Evolutionary conservation across 2,888 invertebrate species (phyloP).

Genomic region (Cataglyphis rosenhaueri): DNA sequence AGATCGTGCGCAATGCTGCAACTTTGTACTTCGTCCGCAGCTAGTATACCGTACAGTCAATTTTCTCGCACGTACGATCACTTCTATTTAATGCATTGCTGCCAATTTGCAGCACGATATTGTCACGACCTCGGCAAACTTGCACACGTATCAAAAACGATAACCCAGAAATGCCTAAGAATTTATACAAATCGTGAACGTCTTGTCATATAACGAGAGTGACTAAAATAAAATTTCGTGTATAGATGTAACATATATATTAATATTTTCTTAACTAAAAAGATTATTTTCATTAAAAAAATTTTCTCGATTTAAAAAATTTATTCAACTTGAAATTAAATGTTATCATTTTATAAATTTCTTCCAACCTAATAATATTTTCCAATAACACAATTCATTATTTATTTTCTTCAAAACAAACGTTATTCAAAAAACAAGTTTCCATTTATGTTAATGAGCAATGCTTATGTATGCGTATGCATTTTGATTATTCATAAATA

Average conservation of each 20-base stretch:
- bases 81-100: slow-evolving; percentile 56
- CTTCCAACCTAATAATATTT: neutral
- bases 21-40: slow-evolving; percentile 37
- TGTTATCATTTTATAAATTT: neutral
- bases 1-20: slow-evolving; percentile 34
- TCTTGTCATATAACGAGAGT: neutral
- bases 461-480: neutral
- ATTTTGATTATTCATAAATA: slow-evolving; percentile 1
- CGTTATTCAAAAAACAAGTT: neutral
- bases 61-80: slow-evolving; percentile 56
- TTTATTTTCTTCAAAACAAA: neutral
- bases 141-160: slow-evolving; percentile 47
- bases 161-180: slow-evolving; percentile 39
- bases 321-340: neutral
- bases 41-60: slow-evolving; percentile 33
- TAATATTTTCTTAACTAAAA: neutral
- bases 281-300: neutral
- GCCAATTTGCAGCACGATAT: slow-evolving; percentile 54
- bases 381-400: neutral
- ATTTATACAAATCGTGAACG: slow-evolving; percentile 14
- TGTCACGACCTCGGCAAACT: slow-evolving; percentile 53
- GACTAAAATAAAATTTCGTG: neutral
- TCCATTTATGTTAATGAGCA: neutral
- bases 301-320: neutral
- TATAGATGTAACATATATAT: neutral